These are phyloP conservation scores for Oscarella lobularis DNA, from an alignment of 37 sponge, comb jelly and placozoan genomes.

Conservation along the genomic window DNA sequence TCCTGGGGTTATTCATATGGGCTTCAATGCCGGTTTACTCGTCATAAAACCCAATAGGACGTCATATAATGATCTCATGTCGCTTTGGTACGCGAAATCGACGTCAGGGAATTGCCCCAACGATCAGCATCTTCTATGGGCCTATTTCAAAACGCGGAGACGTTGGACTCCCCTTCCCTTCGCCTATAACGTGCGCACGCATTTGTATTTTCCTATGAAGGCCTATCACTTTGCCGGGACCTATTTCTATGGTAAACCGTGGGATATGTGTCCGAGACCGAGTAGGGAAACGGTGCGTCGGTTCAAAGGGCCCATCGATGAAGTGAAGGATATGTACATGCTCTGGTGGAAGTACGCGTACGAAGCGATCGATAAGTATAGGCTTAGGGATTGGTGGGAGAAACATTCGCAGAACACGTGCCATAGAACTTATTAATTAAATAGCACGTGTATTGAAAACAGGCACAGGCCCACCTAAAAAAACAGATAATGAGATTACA, in stretches of 20 bases:
- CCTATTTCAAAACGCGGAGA: background rate
- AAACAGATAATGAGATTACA: too few relatives aligned
- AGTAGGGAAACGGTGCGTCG: background rate
- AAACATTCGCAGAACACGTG: too few relatives aligned
- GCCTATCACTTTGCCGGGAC: constrained; percentile 8
- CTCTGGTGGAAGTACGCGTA: background rate
- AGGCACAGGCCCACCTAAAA: too few relatives aligned
- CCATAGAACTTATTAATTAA: too few relatives aligned
- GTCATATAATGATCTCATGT: background rate
- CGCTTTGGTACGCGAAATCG: background rate
- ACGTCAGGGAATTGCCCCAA: background rate
- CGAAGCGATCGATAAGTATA: background rate
- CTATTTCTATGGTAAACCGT: background rate
- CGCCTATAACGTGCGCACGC: background rate
- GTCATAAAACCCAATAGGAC: background rate
- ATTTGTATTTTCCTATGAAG: constrained; percentile 1
- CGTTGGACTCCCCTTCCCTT: background rate
- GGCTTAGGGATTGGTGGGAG: background rate
- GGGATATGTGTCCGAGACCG: background rate
- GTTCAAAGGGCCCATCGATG: background rate
- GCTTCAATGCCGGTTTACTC: constrained; percentile 5
- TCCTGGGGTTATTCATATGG: background rate
- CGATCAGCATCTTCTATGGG: constrained; percentile 1
- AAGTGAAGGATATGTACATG: background rate
- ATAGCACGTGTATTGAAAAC: too few relatives aligned